Percentiles rank a stretch among this genome's conserved stretches.
Evolutionary conservation across 2,113 vertebrate species (phyloP).

Genomic region (Archocentrus centrarchus): DNA sequence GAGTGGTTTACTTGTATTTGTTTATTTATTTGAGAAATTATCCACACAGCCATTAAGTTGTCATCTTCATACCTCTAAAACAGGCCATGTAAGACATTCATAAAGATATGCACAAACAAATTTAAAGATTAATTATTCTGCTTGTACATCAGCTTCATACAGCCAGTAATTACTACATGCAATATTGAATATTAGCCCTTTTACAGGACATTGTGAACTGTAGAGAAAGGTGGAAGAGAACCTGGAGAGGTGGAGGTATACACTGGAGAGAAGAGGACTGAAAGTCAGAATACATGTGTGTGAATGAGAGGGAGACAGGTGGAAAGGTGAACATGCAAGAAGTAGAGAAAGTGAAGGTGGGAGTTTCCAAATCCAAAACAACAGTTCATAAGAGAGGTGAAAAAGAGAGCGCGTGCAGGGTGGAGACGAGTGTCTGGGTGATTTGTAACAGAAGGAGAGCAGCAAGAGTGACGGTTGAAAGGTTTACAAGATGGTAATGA

Average conservation of each 20-base stretch:
- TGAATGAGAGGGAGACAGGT: background rate
- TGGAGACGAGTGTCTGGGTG: background rate
- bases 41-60: background rate
- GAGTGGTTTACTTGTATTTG: no score
- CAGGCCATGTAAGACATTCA: background rate
- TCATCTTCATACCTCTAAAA: background rate
- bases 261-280: background rate
- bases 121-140: background rate
- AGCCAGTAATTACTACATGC: background rate
- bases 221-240: background rate
- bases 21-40: background rate
- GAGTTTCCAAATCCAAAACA: background rate
- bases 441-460: background rate
- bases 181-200: background rate
- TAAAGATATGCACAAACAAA: background rate
- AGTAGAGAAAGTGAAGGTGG: background rate
- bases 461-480: background rate
- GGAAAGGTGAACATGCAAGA: background rate
- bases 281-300: background rate
- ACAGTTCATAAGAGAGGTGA: background rate
- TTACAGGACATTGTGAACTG: background rate
- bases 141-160: no score
- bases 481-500: background rate
- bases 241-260: background rate
- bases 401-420: background rate